Evolutionary conservation across 1,140 invertebrate genomes (phyloP).

Genomic region (Rhopalosiphum padi): DNA sequence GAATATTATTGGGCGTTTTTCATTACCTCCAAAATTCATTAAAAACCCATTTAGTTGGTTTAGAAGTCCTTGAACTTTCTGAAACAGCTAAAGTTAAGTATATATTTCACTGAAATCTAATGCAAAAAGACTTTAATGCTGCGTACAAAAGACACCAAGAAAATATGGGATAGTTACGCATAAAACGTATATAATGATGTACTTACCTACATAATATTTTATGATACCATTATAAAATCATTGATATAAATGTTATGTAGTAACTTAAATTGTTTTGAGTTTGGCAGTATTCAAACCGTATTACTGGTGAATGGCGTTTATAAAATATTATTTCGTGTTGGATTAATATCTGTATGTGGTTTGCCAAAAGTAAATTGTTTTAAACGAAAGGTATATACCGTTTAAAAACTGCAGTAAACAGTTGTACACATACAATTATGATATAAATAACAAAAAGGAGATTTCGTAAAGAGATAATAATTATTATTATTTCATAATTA

Average conservation of each 20-base stretch:
- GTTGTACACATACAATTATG: not conserved
- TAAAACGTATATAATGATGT: not conserved
- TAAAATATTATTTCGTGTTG: not conserved
- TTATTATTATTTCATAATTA: conserved; percentile 1
- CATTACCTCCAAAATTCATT: not conserved
- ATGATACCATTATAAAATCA: not conserved
- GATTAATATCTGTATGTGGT: not conserved
- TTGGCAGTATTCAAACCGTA: not conserved
- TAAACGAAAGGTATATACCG: not conserved
- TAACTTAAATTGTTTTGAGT: not conserved
- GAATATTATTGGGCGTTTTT: not conserved
- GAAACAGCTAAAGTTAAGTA: not conserved
- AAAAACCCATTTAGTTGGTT: conserved; percentile 2
- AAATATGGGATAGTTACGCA: not conserved
- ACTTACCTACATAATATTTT: not conserved
- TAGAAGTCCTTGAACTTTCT: not conserved
- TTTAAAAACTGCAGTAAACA: not conserved
- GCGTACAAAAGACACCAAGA: not conserved
- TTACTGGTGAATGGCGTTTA: not conserved
- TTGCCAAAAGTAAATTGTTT: not conserved
- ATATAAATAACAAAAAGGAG: not conserved
- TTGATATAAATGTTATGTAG: not conserved
- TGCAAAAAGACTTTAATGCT: not conserved
- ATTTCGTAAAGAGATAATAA: not conserved
- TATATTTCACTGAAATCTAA: not conserved